A percentile compares a stretch with the other conserved stretches of the same genome.
Evolutionary conservation across 2,113 vertebrate genomes (phyloP).

Genomic region (Myiozetetes cayanensis): DNA sequence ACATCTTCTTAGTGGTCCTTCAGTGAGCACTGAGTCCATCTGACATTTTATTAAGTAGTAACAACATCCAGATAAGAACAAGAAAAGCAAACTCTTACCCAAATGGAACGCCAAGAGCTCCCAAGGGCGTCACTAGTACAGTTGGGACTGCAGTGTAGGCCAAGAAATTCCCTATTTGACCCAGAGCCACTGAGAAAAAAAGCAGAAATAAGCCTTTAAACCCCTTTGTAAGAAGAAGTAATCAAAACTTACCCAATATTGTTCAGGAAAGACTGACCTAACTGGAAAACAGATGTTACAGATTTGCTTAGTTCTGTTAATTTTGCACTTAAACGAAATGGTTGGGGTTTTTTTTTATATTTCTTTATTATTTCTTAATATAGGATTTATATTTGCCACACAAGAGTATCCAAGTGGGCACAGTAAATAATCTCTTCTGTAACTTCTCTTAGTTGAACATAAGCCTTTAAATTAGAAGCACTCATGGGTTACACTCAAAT

Average conservation of each 20-base stretch:
- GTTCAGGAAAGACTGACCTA: not conserved
- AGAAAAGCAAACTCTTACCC: conserved; percentile 82
- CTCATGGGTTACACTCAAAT: not conserved
- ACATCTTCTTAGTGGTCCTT: not conserved
- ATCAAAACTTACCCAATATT: not conserved
- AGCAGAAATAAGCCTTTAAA: conserved; percentile 43
- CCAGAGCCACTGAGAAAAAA: conserved; percentile 84
- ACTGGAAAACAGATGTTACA: conserved; percentile 23
- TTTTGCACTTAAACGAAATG: not conserved
- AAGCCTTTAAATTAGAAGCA: not conserved
- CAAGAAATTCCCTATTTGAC: conserved; percentile 95
- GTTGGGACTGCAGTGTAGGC: conserved; percentile 93
- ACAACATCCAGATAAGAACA: not conserved
- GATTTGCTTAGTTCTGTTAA: not conserved
- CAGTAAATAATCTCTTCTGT: not conserved
- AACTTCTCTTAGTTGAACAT: not conserved
- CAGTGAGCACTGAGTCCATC: not conserved
- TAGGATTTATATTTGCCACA: not conserved
- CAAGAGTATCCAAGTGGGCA: not conserved
- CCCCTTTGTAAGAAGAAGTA: not conserved
- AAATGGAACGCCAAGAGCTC: conserved; percentile 94
- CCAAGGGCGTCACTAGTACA: conserved; percentile 91
- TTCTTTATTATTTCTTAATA: not conserved
- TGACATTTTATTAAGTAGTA: not conserved
- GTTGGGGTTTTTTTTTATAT: not conserved